These are phyloP conservation scores for Perodicticus potto DNA, from an alignment of 2,797 vertebrate genomes.

Conservation along the genomic window DNA sequence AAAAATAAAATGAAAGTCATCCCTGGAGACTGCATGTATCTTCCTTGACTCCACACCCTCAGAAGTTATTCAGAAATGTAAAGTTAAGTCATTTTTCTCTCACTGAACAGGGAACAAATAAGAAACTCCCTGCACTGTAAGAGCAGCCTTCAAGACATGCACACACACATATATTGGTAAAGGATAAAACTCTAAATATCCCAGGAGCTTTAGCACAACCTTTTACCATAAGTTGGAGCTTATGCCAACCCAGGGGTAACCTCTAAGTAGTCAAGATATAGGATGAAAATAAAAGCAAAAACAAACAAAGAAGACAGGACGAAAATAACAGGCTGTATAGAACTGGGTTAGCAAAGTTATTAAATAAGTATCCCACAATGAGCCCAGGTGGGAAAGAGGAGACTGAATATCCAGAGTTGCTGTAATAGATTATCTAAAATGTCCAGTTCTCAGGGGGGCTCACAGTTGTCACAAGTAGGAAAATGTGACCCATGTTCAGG, in stretches of 20 bases:
- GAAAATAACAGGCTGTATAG: background rate
- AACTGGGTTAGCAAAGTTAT: background rate
- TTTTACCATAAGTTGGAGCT: background rate
- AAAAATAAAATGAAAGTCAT: background rate
- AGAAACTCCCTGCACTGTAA: background rate
- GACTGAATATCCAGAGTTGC: background rate
- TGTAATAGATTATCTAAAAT: background rate
- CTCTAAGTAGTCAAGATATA: background rate
- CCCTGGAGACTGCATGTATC: background rate
- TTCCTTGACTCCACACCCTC: background rate
- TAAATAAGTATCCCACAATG: background rate
- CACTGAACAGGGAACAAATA: background rate
- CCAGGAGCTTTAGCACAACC: background rate
- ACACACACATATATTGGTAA: background rate
- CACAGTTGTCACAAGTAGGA: background rate
- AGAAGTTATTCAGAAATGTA: background rate
- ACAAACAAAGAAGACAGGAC: background rate
- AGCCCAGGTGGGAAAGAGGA: rapidly evolving
- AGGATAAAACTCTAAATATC: background rate
- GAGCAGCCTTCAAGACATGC: background rate
- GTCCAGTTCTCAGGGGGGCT: background rate
- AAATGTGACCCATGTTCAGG: background rate
- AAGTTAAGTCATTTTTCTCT: background rate
- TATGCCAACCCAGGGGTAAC: background rate
- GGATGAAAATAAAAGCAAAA: background rate